phyloP scores from a whole-genome alignment of 2,797 vertebrate genomes.

The Phalloptychus januarius region DNA sequence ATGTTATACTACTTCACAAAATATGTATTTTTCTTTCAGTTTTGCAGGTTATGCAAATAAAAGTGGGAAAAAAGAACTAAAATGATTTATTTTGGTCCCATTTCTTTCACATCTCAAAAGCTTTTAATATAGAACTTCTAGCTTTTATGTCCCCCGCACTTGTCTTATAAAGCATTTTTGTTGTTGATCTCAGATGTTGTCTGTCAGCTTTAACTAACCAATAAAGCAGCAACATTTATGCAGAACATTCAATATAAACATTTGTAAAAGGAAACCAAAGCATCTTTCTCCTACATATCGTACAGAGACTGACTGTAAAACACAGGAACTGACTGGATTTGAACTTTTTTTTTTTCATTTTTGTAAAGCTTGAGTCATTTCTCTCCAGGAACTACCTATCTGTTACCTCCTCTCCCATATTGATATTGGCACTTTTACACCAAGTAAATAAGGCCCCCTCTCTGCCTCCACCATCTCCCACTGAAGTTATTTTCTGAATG shows the following conservation, averaged over 20 bases:
- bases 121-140: background rate
- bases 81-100: background rate
- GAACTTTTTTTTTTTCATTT: background rate
- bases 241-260: background rate
- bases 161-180: background rate
- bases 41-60: background rate
- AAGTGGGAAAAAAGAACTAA: background rate
- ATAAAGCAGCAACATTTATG: background rate
- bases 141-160: background rate
- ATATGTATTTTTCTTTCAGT: background rate
- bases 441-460: conserved; percentile 30
- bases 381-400: conserved; percentile 47
- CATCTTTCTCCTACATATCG: conserved; percentile 1
- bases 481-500: conserved; percentile 40
- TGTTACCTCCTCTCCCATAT: conserved; percentile 53
- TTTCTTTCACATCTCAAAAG: background rate
- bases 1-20: background rate
- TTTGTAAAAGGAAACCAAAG: conserved; percentile 22
- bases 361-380: conserved; percentile 45
- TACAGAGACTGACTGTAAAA: conserved; percentile 1
- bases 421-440: conserved; percentile 52
- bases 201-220: conserved; percentile 8
- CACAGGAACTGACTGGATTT: conserved; percentile 13
- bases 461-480: conserved; percentile 25
- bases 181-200: conserved; percentile 4